Conservation (phyloP, 2,888 invertebrate species). For the Cataglyphis rosenhaueri region DNA sequence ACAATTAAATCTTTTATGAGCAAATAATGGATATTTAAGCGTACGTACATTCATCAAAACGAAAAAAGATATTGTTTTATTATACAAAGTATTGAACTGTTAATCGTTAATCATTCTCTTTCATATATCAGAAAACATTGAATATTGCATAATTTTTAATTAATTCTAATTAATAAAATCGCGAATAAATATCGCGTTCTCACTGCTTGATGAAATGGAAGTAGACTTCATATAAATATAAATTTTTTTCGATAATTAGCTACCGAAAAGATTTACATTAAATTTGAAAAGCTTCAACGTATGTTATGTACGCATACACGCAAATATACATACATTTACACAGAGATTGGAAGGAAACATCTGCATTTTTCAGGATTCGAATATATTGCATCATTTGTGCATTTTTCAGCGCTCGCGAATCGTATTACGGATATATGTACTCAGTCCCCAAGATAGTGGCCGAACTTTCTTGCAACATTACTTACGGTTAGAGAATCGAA, state of each 20-base stretch:
- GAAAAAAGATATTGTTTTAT: background rate
- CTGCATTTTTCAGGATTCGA: slow-evolving; percentile 64
- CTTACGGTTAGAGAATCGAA: slow-evolving; percentile 71
- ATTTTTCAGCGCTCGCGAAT: slow-evolving; percentile 65
- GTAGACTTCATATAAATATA: background rate
- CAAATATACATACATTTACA: background rate
- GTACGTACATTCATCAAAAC: background rate
- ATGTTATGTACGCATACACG: background rate
- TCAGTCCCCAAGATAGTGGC: slow-evolving; percentile 53
- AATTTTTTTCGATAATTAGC: background rate
- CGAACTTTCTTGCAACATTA: slow-evolving; percentile 70
- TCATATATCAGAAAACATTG: background rate
- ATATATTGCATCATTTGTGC: slow-evolving; percentile 48
- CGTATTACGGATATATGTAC: slow-evolving; percentile 63
- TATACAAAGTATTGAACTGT: background rate
- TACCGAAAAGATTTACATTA: background rate
- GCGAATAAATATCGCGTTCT: background rate
- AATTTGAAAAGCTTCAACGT: slow-evolving; percentile 3
- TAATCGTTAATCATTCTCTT: slow-evolving; percentile 1
- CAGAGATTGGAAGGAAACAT: slow-evolving; percentile 21
- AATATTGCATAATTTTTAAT: background rate
- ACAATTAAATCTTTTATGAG: background rate
- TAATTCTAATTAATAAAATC: background rate
- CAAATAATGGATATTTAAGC: background rate
- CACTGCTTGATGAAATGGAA: background rate